Evolutionary conservation across 1,140 invertebrate genomes (phyloP).

Genomic region (Cotesia typhae): DNA sequence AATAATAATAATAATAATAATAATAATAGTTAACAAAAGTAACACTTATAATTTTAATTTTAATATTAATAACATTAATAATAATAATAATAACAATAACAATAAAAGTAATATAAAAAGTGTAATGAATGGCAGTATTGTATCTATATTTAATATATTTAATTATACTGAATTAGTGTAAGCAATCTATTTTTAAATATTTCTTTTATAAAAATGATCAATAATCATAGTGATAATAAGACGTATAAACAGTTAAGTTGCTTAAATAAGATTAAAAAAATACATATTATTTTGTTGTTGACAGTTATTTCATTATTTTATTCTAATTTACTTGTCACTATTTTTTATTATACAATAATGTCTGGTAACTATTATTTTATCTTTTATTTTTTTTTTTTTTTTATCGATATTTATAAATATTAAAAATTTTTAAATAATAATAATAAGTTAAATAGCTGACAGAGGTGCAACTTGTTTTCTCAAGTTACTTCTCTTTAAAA

Average conservation of each 20-base stretch:
- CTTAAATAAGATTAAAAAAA: slow-evolving; percentile 34
- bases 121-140: slow-evolving; percentile 38
- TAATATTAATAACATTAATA: slow-evolving; percentile 11
- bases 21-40: slow-evolving; percentile 2
- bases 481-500: too few relatives aligned
- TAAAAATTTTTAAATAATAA: not conserved
- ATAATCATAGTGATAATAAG: too few relatives aligned
- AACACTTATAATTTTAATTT: not conserved
- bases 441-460: not conserved
- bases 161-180: slow-evolving; percentile 26
- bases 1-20: slow-evolving; percentile 26
- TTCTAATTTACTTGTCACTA: slow-evolving; percentile 32
- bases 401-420: too few relatives aligned
- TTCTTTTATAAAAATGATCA: slow-evolving; percentile 5
- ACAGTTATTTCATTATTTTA: slow-evolving; percentile 47
- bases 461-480: not conserved
- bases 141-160: slow-evolving; percentile 36
- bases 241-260: slow-evolving; percentile 4
- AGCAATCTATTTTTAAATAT: slow-evolving; percentile 20
- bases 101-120: slow-evolving; percentile 12
- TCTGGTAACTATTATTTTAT: slow-evolving; percentile 50
- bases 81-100: slow-evolving; percentile 18
- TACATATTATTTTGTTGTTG: slow-evolving; percentile 47
- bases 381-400: slow-evolving; percentile 17
- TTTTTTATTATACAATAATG: slow-evolving; percentile 43